Conservation (phyloP, 92 coral and sea anemone genomes). For the Zoanthus sansibaricus region DNA sequence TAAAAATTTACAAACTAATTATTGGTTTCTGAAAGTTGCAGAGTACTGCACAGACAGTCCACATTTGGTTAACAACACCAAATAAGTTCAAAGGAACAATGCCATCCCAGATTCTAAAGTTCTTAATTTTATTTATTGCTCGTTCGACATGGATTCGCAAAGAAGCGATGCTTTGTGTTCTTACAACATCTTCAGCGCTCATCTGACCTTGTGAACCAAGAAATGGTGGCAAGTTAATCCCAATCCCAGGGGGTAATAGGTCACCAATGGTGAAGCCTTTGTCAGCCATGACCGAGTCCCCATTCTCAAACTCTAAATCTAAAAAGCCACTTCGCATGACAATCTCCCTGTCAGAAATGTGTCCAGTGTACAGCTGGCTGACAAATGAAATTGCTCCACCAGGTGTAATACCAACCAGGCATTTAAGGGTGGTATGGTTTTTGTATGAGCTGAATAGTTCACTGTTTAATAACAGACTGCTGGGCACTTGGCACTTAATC, state of each 20-base stretch:
- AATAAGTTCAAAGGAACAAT: constrained; percentile 54
- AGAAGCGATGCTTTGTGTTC: constrained; percentile 56
- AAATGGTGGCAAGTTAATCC: constrained; percentile 62
- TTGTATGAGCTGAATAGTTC: not conserved
- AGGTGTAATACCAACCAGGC: not conserved
- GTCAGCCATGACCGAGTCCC: too few relatives aligned
- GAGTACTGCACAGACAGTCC: constrained; percentile 59
- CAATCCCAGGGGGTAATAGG: constrained; percentile 61
- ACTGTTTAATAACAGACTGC: not conserved
- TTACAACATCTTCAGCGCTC: constrained; percentile 60
- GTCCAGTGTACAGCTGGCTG: constrained; percentile 10
- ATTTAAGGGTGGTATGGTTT: not conserved
- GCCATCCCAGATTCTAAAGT: constrained; percentile 65
- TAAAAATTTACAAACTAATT: too few relatives aligned
- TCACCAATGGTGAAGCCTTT: constrained; percentile 57
- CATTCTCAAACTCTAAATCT: too few relatives aligned
- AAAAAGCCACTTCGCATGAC: too few relatives aligned
- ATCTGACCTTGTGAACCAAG: constrained; percentile 61
- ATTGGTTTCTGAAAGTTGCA: constrained; percentile 24
- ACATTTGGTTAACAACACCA: constrained; percentile 66
- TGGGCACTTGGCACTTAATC: not conserved
- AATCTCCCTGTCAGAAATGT: too few relatives aligned
- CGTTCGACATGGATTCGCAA: constrained; percentile 56
- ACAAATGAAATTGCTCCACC: not conserved
- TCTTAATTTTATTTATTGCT: constrained; percentile 58